Evolutionary conservation across 2,888 invertebrate genomes (phyloP).

Genomic region (Heliconius charithonia): DNA sequence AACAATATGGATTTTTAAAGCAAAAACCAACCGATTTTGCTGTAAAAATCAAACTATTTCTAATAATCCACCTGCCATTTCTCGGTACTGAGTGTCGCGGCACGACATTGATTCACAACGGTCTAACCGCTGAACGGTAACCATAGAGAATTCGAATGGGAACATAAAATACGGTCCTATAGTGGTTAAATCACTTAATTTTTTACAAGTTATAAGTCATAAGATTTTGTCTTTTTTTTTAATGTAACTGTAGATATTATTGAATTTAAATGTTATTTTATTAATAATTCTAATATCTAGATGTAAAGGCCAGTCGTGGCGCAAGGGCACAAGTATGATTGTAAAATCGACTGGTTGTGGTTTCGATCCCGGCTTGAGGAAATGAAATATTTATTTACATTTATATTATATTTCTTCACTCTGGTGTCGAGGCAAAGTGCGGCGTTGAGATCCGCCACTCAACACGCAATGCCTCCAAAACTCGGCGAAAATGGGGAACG

Average conservation of each 20-base stretch:
- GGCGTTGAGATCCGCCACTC: too few species aligned
- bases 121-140: conserved; percentile 16
- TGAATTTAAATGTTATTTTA: neutral
- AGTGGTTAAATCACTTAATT: conserved; percentile 7
- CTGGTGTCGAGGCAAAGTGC: too few species aligned
- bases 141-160: conserved; percentile 37
- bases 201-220: neutral
- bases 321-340: too few species aligned
- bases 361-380: too few species aligned
- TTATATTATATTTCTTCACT: too few species aligned
- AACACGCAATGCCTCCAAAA: too few species aligned
- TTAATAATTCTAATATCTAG: too few species aligned
- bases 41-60: conserved; percentile 17
- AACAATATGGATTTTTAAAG: neutral
- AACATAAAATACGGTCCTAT: conserved; percentile 14
- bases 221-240: neutral
- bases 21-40: neutral
- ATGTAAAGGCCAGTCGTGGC: too few species aligned
- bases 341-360: too few species aligned
- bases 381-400: too few species aligned
- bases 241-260: neutral
- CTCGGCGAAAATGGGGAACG: too few species aligned
- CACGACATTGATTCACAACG: conserved; percentile 36
- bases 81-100: conserved; percentile 28
- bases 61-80: conserved; percentile 32